phyloP scores from a whole-genome alignment of 2,113 vertebrate genomes.

The Limanda limanda region DNA sequence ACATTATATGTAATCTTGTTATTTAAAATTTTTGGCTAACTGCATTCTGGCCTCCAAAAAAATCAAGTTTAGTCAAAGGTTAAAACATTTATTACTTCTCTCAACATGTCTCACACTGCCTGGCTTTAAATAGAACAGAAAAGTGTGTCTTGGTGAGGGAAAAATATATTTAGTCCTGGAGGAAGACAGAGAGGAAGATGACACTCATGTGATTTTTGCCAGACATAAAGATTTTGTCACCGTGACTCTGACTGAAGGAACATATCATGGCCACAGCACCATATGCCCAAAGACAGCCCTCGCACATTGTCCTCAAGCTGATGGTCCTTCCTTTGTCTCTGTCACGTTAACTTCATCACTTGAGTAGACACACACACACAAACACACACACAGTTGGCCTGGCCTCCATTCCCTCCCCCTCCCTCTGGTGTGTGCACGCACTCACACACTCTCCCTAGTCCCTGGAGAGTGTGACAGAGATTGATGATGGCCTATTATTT shows the following conservation, averaged over 20 bases:
- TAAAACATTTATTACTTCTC: background rate
- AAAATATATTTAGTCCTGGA: background rate
- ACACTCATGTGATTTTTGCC: background rate
- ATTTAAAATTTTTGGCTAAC: background rate
- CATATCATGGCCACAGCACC: background rate
- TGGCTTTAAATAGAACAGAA: background rate
- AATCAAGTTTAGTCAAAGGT: background rate
- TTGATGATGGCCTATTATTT: slow-evolving; percentile 77
- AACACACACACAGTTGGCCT: slow-evolving; percentile 13
- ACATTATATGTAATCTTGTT: background rate
- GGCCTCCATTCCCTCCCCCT: background rate
- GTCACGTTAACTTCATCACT: slow-evolving; percentile 37
- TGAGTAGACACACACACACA: slow-evolving; percentile 18
- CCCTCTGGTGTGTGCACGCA: background rate
- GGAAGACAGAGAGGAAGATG: slow-evolving; percentile 2
- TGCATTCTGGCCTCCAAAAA: background rate
- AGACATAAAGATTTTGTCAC: slow-evolving; percentile 35
- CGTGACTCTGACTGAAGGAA: slow-evolving; percentile 16
- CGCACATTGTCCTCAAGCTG: slow-evolving; percentile 16
- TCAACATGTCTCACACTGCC: background rate
- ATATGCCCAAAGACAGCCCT: slow-evolving; percentile 19
- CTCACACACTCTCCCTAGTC: slow-evolving; percentile 10
- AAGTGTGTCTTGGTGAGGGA: background rate
- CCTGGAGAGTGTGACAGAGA: slow-evolving; percentile 72
- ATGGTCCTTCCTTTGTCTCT: slow-evolving; percentile 48